Conservation (phyloP, 2,113 vertebrate genomes). For the Gila orcuttii region DNA sequence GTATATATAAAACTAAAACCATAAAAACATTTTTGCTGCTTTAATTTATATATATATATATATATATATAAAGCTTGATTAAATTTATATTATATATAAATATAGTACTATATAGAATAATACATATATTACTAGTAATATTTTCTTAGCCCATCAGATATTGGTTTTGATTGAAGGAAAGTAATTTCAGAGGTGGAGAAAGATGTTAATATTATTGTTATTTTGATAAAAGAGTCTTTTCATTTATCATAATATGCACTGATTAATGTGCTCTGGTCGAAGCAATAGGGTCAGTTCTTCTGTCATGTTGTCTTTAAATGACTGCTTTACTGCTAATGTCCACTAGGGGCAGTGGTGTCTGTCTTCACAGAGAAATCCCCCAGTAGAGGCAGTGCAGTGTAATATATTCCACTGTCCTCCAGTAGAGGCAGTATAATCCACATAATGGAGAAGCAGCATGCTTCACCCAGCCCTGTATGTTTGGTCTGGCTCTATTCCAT, state of each 20-base stretch:
- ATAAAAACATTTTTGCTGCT: too few species aligned
- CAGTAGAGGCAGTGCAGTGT: neutral
- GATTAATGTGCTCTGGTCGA: neutral
- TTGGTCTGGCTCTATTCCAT: slow-evolving; percentile 7
- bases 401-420: neutral
- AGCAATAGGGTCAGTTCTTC: neutral
- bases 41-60: too few species aligned
- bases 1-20: too few species aligned
- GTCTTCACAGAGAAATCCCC: neutral
- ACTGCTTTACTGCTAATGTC: neutral
- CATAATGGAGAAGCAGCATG: neutral
- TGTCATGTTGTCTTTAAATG: slow-evolving; percentile 2
- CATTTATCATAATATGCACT: neutral
- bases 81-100: too few species aligned
- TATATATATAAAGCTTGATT: too few species aligned
- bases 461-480: neutral
- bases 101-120: too few species aligned
- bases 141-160: too few species aligned
- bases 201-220: too few species aligned
- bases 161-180: too few species aligned
- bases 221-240: too few species aligned
- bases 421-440: neutral
- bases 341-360: slow-evolving; percentile 62
- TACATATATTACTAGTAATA: too few species aligned
- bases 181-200: too few species aligned